Percentiles rank a stretch among this genome's conserved stretches.
Evolutionary conservation across 2,113 vertebrate species (phyloP).

Genomic region (Melanostigma gelatinosum): DNA sequence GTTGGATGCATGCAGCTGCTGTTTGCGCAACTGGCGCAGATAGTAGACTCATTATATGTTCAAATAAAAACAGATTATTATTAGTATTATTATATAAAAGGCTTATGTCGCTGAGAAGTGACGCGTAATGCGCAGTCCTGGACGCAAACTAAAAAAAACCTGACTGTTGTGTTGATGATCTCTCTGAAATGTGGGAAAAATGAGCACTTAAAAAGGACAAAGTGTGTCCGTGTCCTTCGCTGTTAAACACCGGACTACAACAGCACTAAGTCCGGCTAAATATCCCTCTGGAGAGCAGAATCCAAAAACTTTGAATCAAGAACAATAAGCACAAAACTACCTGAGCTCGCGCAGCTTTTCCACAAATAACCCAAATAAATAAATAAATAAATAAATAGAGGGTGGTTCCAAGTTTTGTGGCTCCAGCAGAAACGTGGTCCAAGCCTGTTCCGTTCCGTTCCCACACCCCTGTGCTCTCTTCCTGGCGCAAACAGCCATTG

Average conservation of each 20-base stretch:
- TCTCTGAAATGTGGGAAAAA: too few species aligned
- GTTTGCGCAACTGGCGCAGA: constrained; percentile 59
- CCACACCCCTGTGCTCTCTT: constrained; percentile 64
- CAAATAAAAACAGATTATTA: neutral
- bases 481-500: constrained; percentile 81
- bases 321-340: constrained; percentile 46
- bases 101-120: constrained; percentile 69
- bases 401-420: constrained; percentile 56
- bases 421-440: constrained; percentile 72
- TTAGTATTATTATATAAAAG: constrained; percentile 36
- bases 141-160: too few species aligned
- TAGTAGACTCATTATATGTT: constrained; percentile 35
- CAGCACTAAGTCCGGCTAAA: constrained; percentile 47
- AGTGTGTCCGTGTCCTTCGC: constrained; percentile 73
- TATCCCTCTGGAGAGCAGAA: constrained; percentile 15
- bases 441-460: constrained; percentile 53
- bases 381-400: too few species aligned
- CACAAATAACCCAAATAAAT: constrained; percentile 54
- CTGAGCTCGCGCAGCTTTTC: constrained; percentile 48
- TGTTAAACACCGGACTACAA: constrained; percentile 52
- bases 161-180: too few species aligned
- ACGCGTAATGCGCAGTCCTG: constrained; percentile 66
- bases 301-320: constrained; percentile 49
- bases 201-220: too few species aligned
- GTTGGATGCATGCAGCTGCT: constrained; percentile 29